Base-by-base conservation (phyloP, 2,888 invertebrate species). In the Philereme vetulata region DNA sequence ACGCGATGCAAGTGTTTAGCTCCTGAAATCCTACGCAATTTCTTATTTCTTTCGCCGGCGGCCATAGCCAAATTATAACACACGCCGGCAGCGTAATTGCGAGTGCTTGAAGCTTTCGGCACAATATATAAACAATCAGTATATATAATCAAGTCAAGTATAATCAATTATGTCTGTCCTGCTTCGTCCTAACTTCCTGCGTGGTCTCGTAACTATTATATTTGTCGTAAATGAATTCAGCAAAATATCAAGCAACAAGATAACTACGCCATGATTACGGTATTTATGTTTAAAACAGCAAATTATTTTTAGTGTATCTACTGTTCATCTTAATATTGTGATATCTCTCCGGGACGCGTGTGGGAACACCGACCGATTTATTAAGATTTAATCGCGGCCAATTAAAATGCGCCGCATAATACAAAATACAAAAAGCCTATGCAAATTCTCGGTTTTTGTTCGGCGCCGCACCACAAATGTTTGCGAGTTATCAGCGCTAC, bases 311-410 rank as follows among this genome's bases (percentile, higher is more conserved):
- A 40, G 46, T 34, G 34, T 51, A 4, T 2, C 6, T 56, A 49
- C 56, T 61, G 56, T 34, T n/a, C 48, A 34, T 11, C 33, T 54
- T 5, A n/a, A n/a, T n/a, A 36, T 44, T 48, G 57, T 62, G 50
- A 40, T 58, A 44, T 54, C 50, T 57, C 46, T 54, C 38, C 38
- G 44, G 51, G 55, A 58, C 85, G 85, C 86, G 82, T 85, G 86
- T 85, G 84, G 85, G 84, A 88, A 89, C 81, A 82, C 83, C 78
- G 82, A 71, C 82, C 88, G 86, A 88, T 88, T 88, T 88, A 90
- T 90, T 88, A 88, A 88, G 86, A 90, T 90, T 90, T 90, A 90
- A 91, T 90, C 88, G 82, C 73, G 70, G 70, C 82, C 86, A 89
- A 90, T 89, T 89, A 89, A 88, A 90, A 89, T 85, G 87, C 85